Conservation (phyloP, 2,113 vertebrate species). For the Cyprinodon tularosa region DNA sequence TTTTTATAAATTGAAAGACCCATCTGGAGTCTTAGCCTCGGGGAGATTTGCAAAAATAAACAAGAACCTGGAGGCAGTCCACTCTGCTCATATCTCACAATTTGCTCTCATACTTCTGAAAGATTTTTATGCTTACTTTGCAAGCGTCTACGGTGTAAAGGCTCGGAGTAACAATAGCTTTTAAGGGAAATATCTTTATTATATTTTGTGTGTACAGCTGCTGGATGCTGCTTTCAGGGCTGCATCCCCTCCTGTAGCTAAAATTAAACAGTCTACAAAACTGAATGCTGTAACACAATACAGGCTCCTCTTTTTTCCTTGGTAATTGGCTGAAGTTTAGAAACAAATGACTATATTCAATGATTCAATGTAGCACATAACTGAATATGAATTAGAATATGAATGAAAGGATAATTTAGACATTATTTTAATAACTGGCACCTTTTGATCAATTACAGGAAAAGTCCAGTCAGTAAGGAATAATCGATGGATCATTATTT, state of each 20-base stretch:
- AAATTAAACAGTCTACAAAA: background rate
- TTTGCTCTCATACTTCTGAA: constrained; percentile 44
- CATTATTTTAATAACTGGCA: too few relatives aligned
- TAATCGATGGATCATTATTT: too few relatives aligned
- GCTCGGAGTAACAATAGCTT: background rate
- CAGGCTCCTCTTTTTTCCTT: too few relatives aligned
- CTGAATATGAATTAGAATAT: too few relatives aligned
- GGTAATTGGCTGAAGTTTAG: too few relatives aligned
- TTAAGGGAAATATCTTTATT: background rate
- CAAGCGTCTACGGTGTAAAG: constrained; percentile 32
- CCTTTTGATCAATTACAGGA: too few relatives aligned
- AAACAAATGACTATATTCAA: too few relatives aligned
- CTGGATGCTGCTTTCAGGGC: constrained; percentile 2
- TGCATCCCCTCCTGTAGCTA: background rate
- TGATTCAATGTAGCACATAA: too few relatives aligned
- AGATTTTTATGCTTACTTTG: constrained; percentile 43
- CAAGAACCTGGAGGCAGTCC: constrained; percentile 65
- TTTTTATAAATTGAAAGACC: constrained; percentile 49
- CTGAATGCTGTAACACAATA: background rate
- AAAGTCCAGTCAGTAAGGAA: too few relatives aligned
- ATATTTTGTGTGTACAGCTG: constrained; percentile 5
- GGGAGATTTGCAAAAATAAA: constrained; percentile 71
- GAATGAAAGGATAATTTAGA: too few relatives aligned
- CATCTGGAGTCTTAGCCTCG: constrained; percentile 62
- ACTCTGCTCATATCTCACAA: constrained; percentile 42